phyloP scores from a whole-genome alignment of 2,113 vertebrate genomes.

The Aepyceros melampus region DNA sequence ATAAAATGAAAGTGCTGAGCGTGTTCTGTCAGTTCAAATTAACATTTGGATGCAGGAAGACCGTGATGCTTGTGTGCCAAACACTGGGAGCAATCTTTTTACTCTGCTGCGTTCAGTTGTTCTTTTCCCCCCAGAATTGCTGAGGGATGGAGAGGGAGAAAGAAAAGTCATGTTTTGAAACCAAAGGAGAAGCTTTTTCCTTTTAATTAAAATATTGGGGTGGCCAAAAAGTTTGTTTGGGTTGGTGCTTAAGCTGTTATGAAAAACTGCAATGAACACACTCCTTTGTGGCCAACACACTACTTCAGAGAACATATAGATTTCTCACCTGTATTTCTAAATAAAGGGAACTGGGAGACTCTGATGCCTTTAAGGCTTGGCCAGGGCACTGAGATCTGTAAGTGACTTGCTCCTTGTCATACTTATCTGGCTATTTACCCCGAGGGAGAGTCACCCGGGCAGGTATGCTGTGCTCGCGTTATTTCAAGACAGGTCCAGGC shows the following conservation, averaged over 20 bases:
- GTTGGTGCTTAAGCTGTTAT: background rate
- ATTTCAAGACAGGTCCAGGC: background rate
- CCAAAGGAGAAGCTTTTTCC: background rate
- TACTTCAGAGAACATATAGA: background rate
- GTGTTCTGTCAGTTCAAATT: background rate
- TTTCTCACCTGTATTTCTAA: background rate
- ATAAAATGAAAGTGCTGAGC: background rate
- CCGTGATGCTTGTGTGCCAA: fast-evolving
- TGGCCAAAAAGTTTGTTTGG: background rate
- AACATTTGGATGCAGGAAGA: background rate
- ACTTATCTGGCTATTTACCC: background rate
- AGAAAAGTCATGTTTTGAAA: background rate
- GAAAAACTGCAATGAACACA: background rate
- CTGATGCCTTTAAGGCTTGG: fast-evolving
- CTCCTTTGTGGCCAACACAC: background rate
- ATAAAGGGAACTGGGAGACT: background rate
- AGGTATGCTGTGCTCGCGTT: too few species aligned
- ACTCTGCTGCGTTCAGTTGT: background rate
- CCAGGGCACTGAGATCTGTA: background rate
- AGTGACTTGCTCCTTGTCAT: fast-evolving
- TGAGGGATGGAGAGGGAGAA: background rate
- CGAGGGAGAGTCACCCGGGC: fast-evolving
- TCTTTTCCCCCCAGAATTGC: background rate
- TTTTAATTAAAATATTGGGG: background rate
- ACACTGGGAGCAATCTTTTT: background rate